Evolutionary conservation across 2,113 vertebrate genomes (phyloP).

Genomic region (Eupsittula cactorum): DNA sequence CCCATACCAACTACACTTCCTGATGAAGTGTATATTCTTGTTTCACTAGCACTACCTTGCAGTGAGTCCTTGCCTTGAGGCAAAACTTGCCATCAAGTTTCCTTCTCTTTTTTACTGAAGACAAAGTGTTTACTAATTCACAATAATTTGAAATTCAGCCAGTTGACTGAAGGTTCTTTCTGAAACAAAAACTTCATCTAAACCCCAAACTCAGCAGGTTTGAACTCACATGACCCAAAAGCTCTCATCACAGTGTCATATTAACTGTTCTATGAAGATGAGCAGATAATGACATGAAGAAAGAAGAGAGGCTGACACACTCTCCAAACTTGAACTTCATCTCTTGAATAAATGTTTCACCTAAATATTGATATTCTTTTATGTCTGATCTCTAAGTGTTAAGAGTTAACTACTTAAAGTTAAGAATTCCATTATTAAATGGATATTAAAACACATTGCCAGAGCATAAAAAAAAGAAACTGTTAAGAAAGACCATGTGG

Average conservation of each 20-base stretch:
- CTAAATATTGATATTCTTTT: background rate
- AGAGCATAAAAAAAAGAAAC: background rate
- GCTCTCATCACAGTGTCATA: background rate
- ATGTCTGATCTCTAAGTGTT: background rate
- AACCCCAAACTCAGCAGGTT: background rate
- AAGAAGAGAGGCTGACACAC: background rate
- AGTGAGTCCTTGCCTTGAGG: background rate
- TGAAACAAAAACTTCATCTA: background rate
- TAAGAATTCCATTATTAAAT: background rate
- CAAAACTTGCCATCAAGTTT: background rate
- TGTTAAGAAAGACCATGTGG: background rate
- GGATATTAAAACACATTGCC: background rate
- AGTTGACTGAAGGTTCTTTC: background rate
- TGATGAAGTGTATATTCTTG: background rate
- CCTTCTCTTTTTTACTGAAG: background rate
- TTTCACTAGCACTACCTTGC: background rate
- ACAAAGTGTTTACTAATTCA: background rate
- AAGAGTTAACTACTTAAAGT: background rate
- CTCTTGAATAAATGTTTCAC: conserved; percentile 1
- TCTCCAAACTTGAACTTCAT: background rate
- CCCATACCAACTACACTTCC: background rate
- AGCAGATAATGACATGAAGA: background rate
- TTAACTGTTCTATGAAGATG: background rate
- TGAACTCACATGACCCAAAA: background rate
- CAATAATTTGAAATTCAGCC: background rate